Conservation (phyloP, 2,888 invertebrate species). For the Strigamia maritima region DNA sequence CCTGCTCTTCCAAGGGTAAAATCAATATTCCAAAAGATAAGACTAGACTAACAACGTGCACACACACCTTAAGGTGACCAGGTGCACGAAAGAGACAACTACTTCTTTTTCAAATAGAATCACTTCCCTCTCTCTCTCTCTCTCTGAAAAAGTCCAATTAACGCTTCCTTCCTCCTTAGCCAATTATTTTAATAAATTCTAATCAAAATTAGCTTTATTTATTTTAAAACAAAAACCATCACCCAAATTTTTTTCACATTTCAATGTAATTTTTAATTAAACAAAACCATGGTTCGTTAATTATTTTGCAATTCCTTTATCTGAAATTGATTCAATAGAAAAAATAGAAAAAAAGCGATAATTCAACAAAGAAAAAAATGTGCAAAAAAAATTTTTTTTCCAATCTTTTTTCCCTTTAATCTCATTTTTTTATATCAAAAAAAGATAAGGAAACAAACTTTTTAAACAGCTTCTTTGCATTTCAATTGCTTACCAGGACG, state of each 20-base stretch:
- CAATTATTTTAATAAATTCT: background rate
- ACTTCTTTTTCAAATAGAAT: background rate
- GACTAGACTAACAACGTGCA: background rate
- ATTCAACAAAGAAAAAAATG: background rate
- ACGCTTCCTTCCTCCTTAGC: background rate
- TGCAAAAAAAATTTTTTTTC: background rate
- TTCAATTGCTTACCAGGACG: conserved; percentile 1
- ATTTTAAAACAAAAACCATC: no score
- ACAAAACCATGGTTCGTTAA: background rate
- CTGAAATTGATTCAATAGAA: background rate
- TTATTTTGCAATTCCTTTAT: background rate
- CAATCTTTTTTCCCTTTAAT: background rate
- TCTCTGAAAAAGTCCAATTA: background rate
- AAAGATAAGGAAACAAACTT: conserved; percentile 1
- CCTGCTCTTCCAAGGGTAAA: background rate
- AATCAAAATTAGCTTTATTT: no score
- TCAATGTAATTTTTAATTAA: background rate
- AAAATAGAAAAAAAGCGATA: background rate
- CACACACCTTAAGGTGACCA: conserved; percentile 6
- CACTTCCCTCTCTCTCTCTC: background rate
- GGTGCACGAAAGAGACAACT: background rate
- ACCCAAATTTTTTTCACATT: no score
- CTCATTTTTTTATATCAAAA: conserved; percentile 8
- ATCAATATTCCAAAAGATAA: background rate
- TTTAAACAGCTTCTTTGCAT: conserved; percentile 13